phyloP scores from a whole-genome alignment of 2,113 vertebrate species.

The Casuarius casuarius region DNA sequence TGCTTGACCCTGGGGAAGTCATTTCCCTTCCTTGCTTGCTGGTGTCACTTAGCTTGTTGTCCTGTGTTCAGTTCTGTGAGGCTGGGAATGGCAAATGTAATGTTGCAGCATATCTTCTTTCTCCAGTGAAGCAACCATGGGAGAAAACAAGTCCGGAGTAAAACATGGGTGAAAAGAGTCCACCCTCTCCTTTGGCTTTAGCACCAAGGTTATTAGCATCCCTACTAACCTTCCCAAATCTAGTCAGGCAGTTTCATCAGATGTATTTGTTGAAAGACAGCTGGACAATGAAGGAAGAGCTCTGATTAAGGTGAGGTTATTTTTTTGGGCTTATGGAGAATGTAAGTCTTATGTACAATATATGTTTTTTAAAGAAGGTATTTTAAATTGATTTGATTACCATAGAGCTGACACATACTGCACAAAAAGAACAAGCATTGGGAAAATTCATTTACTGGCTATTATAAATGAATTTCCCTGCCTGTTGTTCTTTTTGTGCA shows the following conservation, averaged over 20 bases:
- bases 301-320: not conserved
- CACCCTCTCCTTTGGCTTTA: not conserved
- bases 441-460: slow-evolving; percentile 54
- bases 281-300: not conserved
- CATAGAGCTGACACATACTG: slow-evolving; percentile 43
- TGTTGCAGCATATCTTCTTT: not conserved
- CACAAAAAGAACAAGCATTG: slow-evolving; percentile 39
- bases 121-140: not conserved
- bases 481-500: slow-evolving; percentile 40
- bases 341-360: not conserved
- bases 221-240: not conserved
- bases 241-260: not conserved
- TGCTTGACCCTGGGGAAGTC: not conserved
- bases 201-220: not conserved
- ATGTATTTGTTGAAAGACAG: not conserved
- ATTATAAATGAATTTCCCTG: slow-evolving; percentile 48
- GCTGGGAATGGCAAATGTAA: not conserved
- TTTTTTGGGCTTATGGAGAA: not conserved
- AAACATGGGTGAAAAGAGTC: not conserved
- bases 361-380: slow-evolving; percentile 33
- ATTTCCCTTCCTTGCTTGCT: not conserved
- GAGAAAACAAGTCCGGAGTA: not conserved
- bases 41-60: not conserved
- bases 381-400: slow-evolving; percentile 59
- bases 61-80: not conserved